Percentiles rank a stretch among this genome's conserved stretches.
Evolutionary conservation across 2,888 invertebrate species (phyloP).

Genomic region (Hypomecis punctinalis): DNA sequence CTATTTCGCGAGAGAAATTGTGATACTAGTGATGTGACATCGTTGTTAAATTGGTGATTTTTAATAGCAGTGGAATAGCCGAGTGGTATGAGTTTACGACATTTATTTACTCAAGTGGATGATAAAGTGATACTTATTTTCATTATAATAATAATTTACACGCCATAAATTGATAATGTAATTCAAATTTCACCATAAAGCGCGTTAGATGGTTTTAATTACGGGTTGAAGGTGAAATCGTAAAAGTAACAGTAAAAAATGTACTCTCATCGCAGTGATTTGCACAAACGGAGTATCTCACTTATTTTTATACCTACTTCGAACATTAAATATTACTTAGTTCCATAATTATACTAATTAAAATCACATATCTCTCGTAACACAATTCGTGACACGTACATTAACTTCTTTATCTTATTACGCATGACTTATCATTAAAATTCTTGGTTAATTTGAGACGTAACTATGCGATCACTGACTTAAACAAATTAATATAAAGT

Average conservation of each 20-base stretch:
- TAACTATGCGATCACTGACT: slow-evolving; percentile 22
- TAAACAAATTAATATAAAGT: background rate
- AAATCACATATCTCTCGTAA: slow-evolving; percentile 13
- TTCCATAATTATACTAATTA: background rate
- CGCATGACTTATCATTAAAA: slow-evolving; percentile 42
- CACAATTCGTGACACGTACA: slow-evolving; percentile 31
- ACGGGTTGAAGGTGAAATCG: slow-evolving; percentile 31
- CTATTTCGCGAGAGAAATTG: slow-evolving; percentile 40
- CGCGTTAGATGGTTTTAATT: slow-evolving; percentile 33
- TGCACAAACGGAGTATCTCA: slow-evolving; percentile 18
- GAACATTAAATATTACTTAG: too few species aligned
- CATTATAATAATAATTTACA: slow-evolving; percentile 27
- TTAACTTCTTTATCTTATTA: slow-evolving; percentile 29
- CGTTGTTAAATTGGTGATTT: slow-evolving; percentile 36
- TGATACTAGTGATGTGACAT: slow-evolving; percentile 53
- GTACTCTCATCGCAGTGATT: slow-evolving; percentile 15
- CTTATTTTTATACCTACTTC: background rate
- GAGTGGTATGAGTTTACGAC: slow-evolving; percentile 62
- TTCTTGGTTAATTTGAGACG: slow-evolving; percentile 19
- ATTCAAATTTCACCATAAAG: slow-evolving; percentile 25
- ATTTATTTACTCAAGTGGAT: slow-evolving; percentile 66
- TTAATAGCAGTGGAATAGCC: slow-evolving; percentile 42
- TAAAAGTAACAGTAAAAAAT: slow-evolving; percentile 22
- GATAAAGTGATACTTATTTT: slow-evolving; percentile 48
- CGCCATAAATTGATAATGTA: slow-evolving; percentile 29